Conservation (phyloP, 2,888 invertebrate species). For the Diadromus collaris region DNA sequence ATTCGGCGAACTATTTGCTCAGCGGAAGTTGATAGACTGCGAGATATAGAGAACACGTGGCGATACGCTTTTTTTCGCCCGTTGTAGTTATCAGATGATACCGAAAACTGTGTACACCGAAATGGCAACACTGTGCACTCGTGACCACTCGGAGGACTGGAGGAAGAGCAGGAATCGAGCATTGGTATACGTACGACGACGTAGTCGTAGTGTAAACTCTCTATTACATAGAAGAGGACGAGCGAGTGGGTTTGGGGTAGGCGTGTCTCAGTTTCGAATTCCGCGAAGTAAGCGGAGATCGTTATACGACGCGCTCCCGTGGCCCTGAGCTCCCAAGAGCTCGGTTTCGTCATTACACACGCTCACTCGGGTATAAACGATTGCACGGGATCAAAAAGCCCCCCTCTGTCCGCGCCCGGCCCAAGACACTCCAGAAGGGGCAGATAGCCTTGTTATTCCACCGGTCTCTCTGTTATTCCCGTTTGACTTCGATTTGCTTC, state of each 20-base stretch:
- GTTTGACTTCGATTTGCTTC: neutral
- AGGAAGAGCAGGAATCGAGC: conserved; percentile 19
- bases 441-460: neutral
- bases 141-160: neutral
- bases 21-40: conserved; percentile 41
- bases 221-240: neutral
- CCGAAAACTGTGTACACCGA: neutral
- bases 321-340: conserved; percentile 21
- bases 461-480: neutral
- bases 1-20: conserved; percentile 47
- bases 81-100: conserved; percentile 2
- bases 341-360: conserved; percentile 12
- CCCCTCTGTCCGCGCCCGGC: neutral
- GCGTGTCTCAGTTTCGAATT: conserved; percentile 37
- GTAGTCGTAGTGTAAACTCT: neutral
- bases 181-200: neutral
- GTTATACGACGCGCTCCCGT: conserved; percentile 27
- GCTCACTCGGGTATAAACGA: neutral
- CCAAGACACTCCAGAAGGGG: neutral
- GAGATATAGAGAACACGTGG: conserved; percentile 25
- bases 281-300: conserved; percentile 50
- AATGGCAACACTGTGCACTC: conserved; percentile 1
- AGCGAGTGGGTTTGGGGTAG: conserved; percentile 21
- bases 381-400: conserved; percentile 1
- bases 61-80: neutral